Conservation (phyloP, 2,113 vertebrate species). For the Sinocyclocheilus rhinocerous region DNA sequence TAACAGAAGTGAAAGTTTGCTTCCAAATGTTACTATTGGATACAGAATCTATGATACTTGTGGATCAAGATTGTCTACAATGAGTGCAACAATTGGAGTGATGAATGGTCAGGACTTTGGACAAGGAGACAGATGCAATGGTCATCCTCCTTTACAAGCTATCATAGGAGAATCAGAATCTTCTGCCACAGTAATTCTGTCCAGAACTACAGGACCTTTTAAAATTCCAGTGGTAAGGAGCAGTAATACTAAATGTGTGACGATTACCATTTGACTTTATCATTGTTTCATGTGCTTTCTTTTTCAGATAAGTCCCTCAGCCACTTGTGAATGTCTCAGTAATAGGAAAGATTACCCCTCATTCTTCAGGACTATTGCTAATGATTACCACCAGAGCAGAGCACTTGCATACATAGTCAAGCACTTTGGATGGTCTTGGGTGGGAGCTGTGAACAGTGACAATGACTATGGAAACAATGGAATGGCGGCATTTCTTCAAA, state of each 20-base stretch:
- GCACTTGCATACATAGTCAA: neutral
- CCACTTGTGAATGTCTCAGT: constrained; percentile 5
- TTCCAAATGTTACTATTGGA: constrained; percentile 70
- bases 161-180: neutral
- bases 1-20: constrained; percentile 68
- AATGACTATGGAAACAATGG: constrained; percentile 57
- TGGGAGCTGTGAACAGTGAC: constrained; percentile 15
- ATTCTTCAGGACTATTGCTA: constrained; percentile 9
- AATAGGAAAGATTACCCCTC: neutral
- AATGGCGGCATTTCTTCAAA: constrained; percentile 72
- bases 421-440: constrained; percentile 17
- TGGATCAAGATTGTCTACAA: constrained; percentile 67
- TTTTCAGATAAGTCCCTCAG: constrained; percentile 72
- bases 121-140: constrained; percentile 59
- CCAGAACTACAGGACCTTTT: constrained; percentile 53
- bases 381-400: constrained; percentile 17
- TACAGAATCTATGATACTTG: constrained; percentile 74
- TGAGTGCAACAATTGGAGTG: constrained; percentile 72
- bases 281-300: neutral
- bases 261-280: neutral
- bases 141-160: constrained; percentile 22
- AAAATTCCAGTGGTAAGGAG: constrained; percentile 73
- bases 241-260: constrained; percentile 47
- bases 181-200: constrained; percentile 57
- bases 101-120: constrained; percentile 67